Percentiles rank a stretch among this genome's conserved stretches.
These are phyloP conservation scores for Rhynchophorus ferrugineus DNA, from an alignment of 1,140 invertebrate species.

Conservation along the genomic window DNA sequence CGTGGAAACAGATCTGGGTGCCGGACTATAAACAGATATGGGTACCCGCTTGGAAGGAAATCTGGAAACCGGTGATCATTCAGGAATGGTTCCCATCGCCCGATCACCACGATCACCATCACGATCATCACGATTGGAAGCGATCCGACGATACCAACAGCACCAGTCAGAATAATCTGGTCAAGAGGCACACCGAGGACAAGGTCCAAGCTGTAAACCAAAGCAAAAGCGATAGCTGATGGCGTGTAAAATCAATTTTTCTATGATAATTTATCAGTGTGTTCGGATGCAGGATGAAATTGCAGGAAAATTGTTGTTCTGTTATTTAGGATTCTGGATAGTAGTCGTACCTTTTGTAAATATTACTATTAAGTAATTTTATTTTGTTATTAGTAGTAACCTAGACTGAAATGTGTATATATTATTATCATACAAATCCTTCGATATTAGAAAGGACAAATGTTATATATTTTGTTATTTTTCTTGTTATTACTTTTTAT, in stretches of 20 bases:
- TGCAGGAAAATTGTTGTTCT: background rate
- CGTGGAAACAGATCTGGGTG: slow-evolving; percentile 61
- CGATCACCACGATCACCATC: slow-evolving; percentile 45
- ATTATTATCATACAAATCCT: too few relatives aligned
- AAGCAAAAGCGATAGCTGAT: slow-evolving; percentile 1
- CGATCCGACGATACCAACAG: slow-evolving; percentile 3
- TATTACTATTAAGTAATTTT: background rate
- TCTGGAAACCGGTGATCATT: slow-evolving; percentile 61
- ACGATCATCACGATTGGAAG: slow-evolving; percentile 50
- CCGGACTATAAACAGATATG: slow-evolving; percentile 67
- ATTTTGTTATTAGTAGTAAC: background rate
- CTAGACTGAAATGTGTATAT: too few relatives aligned
- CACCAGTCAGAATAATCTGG: too few relatives aligned
- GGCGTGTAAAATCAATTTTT: slow-evolving; percentile 2
- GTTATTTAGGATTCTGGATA: background rate
- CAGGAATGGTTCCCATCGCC: slow-evolving; percentile 57
- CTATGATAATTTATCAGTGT: background rate
- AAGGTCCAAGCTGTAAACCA: slow-evolving; percentile 9
- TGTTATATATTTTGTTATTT: too few relatives aligned
- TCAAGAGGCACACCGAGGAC: too few relatives aligned
- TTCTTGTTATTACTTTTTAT: too few relatives aligned
- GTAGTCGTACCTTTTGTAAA: slow-evolving; percentile 1
- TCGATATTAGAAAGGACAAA: too few relatives aligned
- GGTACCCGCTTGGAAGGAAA: slow-evolving; percentile 63
- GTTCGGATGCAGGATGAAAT: background rate